Base-by-base conservation (phyloP, 2,888 invertebrate species). In the Caenorhabditis zanzibari region DNA sequence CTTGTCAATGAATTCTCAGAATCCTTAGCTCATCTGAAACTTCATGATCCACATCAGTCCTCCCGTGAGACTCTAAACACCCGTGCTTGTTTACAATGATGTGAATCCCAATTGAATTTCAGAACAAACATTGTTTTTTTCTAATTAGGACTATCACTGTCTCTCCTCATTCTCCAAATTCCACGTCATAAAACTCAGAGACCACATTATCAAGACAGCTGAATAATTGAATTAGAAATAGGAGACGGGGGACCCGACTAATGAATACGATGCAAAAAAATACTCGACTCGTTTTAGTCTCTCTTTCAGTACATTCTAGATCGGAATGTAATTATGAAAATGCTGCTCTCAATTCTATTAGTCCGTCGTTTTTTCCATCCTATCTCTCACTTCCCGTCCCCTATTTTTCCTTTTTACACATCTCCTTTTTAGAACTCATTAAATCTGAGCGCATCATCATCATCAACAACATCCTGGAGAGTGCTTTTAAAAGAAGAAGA, bases 351-450 rank as follows among this genome's bases (percentile, higher is more conserved):
- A 69, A 77, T 77, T 77, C 69, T 77, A 77, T 77, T 77, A 77
- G 69, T 35, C 24, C 14, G 26, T 28, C 32, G 52, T 41, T 63
- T 68, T 41, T 68, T 47, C n/a, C 47, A 38, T 49, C 38, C 49
- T 19, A 12, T 73, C 32, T 28, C 63, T 52, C 38, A 9, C 52
- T 64, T 41, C 41, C 22, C 47, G 10, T 38, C 44, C 12, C 22
- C 63, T 72, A 52, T 47, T 19, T 19, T 19, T 4, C 14, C 19
- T 47, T 38, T 38, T 10, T 12, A 38, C 38, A 38, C 52, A 32
- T 68, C 54, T 68, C 81, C 61, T 59, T 69, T 81, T 68, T 68
- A 81, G 81, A 81, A 74, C 81, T 81, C 81, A 81, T 81, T 81
- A 81, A 81, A 81, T 81, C 81, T 81, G 74, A 74, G 74, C 68